These are phyloP conservation scores for Drosophila athabasca DNA, from an alignment of 1,140 invertebrate species.

Conservation along the genomic window DNA sequence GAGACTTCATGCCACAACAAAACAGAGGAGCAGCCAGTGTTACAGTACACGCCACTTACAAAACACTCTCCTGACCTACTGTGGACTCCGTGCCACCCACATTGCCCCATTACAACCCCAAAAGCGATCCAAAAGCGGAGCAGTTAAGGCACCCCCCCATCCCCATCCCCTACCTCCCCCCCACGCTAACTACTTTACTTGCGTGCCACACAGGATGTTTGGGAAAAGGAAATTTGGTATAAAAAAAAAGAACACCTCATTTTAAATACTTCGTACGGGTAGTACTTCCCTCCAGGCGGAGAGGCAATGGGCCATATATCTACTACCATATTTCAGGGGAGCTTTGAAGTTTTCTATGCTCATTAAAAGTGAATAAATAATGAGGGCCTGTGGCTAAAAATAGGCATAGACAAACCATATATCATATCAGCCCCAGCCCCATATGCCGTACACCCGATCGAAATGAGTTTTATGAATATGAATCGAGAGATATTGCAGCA, in stretches of 20 bases:
- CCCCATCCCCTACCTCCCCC: no score
- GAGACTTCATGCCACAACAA: conserved; percentile 72
- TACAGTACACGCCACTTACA: conserved; percentile 70
- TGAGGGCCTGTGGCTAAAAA: conserved; percentile 22
- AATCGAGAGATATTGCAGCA: conserved; percentile 18
- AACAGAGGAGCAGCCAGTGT: conserved; percentile 43
- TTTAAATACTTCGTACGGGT: conserved; percentile 57
- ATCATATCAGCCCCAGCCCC: neutral
- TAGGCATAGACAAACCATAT: conserved; percentile 3
- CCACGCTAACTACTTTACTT: conserved; percentile 51
- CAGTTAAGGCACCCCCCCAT: conserved; percentile 28
- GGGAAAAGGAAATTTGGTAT: conserved; percentile 59
- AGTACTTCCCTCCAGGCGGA: neutral
- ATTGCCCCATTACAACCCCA: neutral
- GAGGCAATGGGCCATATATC: conserved; percentile 27
- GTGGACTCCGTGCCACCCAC: conserved; percentile 20
- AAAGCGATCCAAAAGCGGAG: conserved; percentile 17
- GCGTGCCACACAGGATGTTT: conserved; percentile 37
- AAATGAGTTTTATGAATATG: conserved; percentile 19
- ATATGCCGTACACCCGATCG: neutral
- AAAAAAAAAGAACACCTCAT: conserved; percentile 72
- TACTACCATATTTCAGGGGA: conserved; percentile 13
- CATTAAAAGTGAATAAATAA: conserved; percentile 74
- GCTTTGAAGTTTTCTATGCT: conserved; percentile 58
- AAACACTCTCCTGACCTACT: conserved; percentile 79